Percentiles rank a stretch among this genome's conserved stretches.
These are phyloP conservation scores for Scolopax rusticola DNA, from an alignment of 2,797 vertebrate species.

Conservation along the genomic window DNA sequence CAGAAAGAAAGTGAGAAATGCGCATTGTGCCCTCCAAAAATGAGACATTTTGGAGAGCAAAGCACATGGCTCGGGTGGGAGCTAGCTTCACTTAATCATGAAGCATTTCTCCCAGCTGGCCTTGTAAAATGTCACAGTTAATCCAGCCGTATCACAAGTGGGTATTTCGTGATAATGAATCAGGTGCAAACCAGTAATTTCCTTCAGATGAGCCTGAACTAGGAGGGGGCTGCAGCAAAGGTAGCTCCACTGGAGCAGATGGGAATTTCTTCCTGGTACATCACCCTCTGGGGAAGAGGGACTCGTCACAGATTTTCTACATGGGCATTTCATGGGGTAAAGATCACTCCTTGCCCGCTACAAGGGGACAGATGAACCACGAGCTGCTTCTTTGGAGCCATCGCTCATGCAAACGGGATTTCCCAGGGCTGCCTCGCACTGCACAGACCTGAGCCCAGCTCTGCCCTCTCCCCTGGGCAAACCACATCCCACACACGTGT, in stretches of 20 bases:
- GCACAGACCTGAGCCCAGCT: neutral
- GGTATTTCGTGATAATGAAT: constrained; percentile 43
- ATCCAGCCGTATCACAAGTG: neutral
- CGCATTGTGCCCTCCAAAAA: neutral
- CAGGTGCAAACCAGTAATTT: constrained; percentile 40
- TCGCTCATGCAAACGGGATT: fast-evolving
- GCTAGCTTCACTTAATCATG: neutral
- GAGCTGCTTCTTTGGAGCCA: neutral
- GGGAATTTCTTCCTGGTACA: neutral
- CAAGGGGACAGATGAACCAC: neutral
- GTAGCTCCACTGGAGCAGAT: neutral
- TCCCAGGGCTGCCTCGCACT: neutral
- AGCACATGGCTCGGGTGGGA: neutral
- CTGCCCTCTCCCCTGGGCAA: neutral
- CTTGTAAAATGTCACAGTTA: constrained; percentile 41
- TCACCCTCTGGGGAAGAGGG: neutral
- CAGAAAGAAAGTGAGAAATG: neutral
- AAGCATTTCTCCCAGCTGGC: constrained; percentile 25
- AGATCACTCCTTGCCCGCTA: neutral
- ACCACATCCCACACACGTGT: fast-evolving
- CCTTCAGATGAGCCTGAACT: neutral
- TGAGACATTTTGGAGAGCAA: neutral
- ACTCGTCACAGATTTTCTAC: neutral
- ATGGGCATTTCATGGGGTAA: neutral
- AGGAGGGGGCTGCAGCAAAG: neutral